A percentile compares a stretch with the other conserved stretches of the same genome.
phyloP scores from a whole-genome alignment of 2,797 vertebrate species.

The Spinibarbus caldwelli region DNA sequence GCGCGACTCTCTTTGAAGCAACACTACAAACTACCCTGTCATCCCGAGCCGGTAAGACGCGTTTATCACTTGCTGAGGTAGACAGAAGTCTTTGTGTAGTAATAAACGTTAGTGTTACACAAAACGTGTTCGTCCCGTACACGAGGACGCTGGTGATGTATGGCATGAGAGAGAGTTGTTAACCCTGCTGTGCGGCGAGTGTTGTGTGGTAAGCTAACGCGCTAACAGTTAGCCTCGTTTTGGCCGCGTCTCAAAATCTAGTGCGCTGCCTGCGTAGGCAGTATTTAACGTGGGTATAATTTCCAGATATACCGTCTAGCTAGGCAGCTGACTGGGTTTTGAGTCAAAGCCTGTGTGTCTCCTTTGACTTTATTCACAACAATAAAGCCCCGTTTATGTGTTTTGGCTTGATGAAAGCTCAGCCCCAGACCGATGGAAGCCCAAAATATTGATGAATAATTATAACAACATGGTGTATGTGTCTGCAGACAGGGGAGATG shows the following conservation, averaged over 20 bases:
- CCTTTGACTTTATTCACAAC: not conserved
- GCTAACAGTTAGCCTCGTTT: slow-evolving; percentile 33
- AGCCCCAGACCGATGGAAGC: not conserved
- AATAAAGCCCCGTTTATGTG: not conserved
- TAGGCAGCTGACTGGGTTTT: not conserved
- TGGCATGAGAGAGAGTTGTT: not conserved
- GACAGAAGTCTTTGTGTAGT: not conserved
- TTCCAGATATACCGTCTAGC: not conserved
- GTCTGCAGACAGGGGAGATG: not conserved
- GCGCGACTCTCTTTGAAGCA: not conserved
- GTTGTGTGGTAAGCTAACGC: slow-evolving; percentile 33
- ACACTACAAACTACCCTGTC: slow-evolving; percentile 16
- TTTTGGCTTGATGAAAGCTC: not conserved
- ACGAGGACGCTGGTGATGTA: not conserved
- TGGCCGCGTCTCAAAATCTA: slow-evolving; percentile 18
- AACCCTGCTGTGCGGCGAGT: not conserved
- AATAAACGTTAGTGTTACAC: not conserved
- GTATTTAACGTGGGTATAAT: not conserved
- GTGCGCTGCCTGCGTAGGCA: not conserved
- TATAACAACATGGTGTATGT: not conserved
- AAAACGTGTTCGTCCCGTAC: not conserved
- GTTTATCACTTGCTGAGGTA: not conserved
- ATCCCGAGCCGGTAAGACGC: slow-evolving; percentile 34
- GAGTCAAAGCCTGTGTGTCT: not conserved
- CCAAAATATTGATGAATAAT: not conserved